A percentile compares a stretch with the other conserved stretches of the same genome.
Conservation (phyloP, 2,797 vertebrate species). For the Ambastaia sidthimunki region DNA sequence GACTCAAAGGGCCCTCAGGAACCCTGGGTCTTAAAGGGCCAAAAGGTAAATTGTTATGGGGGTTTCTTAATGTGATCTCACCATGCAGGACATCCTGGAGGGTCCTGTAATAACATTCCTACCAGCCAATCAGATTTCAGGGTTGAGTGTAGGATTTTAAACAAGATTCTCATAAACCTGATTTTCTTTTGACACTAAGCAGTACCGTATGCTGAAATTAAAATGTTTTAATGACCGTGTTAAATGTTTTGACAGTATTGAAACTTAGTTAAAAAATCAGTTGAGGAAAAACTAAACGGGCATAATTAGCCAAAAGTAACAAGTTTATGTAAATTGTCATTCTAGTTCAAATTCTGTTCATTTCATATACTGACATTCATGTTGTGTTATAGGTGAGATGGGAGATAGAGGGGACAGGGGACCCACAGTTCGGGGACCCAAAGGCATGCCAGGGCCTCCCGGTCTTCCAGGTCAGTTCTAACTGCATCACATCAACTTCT, state of each 20-base stretch:
- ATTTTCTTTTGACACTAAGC: too few species aligned
- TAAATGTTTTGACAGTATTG: neutral
- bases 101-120: neutral
- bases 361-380: too few species aligned
- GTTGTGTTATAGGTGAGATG: conserved; percentile 83
- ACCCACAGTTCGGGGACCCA: conserved; percentile 85
- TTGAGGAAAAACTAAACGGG: neutral
- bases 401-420: conserved; percentile 94
- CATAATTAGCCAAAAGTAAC: too few species aligned
- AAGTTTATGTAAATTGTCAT: too few species aligned
- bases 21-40: conserved; percentile 86
- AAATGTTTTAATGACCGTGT: too few species aligned
- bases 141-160: too few species aligned
- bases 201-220: too few species aligned
- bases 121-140: neutral
- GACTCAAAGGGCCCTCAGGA: conserved; percentile 93
- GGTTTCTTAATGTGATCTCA: neutral
- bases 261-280: neutral
- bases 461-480: conserved; percentile 88
- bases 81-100: neutral
- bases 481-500: neutral
- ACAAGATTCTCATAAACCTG: too few species aligned
- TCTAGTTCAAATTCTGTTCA: too few species aligned
- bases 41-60: conserved; percentile 83
- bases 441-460: conserved; percentile 87